Evolutionary conservation across 2,888 invertebrate species (phyloP).

Genomic region (Steromphala cineraria): DNA sequence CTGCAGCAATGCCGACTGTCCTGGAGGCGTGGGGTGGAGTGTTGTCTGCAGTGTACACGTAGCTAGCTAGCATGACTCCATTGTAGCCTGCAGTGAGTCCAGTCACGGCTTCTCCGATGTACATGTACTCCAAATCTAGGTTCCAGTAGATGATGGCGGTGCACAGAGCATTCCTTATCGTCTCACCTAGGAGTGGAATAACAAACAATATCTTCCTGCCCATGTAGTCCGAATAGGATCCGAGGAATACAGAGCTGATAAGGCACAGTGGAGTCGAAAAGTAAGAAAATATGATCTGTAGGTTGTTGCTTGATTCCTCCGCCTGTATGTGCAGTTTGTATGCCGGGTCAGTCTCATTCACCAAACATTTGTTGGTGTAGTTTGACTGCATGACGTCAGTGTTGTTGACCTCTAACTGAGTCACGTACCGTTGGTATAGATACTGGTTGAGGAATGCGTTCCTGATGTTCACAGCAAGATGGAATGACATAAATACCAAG

Average conservation of each 20-base stretch:
- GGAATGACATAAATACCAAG: not conserved
- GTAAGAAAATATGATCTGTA: not conserved
- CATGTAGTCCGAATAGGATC: slow-evolving; percentile 37
- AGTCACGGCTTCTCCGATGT: slow-evolving; percentile 36
- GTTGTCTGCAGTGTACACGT: slow-evolving; percentile 41
- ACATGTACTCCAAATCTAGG: slow-evolving; percentile 31
- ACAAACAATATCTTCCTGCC: slow-evolving; percentile 37
- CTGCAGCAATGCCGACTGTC: slow-evolving; percentile 32
- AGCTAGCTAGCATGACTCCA: slow-evolving; percentile 33
- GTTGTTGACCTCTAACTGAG: not conserved
- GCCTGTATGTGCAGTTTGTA: slow-evolving; percentile 24
- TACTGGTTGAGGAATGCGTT: not conserved
- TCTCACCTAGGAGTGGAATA: not conserved
- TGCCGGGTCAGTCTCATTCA: slow-evolving; percentile 33
- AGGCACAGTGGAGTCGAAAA: not conserved
- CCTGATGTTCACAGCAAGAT: not conserved
- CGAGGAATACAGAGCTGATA: slow-evolving; percentile 25
- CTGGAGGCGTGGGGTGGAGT: slow-evolving; percentile 35
- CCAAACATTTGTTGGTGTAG: not conserved
- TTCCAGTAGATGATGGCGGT: slow-evolving; percentile 37
- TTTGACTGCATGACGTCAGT: not conserved
- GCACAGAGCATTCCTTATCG: slow-evolving; percentile 2
- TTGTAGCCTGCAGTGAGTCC: slow-evolving; percentile 38
- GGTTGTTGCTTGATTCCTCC: slow-evolving; percentile 21
- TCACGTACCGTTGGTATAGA: not conserved